Evolutionary conservation across 1,140 invertebrate genomes (phyloP).

Genomic region (Drosophila gunungcola): DNA sequence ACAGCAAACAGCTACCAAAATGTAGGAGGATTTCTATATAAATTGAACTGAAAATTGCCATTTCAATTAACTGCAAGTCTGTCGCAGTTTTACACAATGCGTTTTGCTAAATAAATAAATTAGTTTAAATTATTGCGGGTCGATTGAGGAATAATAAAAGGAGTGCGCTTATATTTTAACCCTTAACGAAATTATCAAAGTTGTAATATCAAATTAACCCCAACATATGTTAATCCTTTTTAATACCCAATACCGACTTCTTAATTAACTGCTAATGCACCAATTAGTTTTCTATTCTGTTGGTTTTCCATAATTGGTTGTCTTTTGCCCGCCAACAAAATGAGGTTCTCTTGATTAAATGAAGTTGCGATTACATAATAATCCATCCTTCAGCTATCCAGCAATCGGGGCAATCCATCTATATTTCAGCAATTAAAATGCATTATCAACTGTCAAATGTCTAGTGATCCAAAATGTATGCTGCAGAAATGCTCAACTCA

Average conservation of each 20-base stretch:
- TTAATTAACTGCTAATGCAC: slow-evolving; percentile 19
- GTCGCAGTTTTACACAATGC: neutral
- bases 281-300: slow-evolving; percentile 29
- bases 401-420: slow-evolving; percentile 20
- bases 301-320: slow-evolving; percentile 18
- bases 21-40: slow-evolving; percentile 2
- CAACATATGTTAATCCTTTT: neutral
- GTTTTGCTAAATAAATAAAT: neutral
- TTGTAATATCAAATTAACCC: neutral
- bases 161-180: neutral
- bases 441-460: slow-evolving; percentile 44
- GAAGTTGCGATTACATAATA: slow-evolving; percentile 17
- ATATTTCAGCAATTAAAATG: slow-evolving; percentile 46
- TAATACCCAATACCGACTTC: neutral
- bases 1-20: slow-evolving; percentile 34
- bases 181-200: neutral
- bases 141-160: neutral
- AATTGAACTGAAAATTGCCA: slow-evolving; percentile 31
- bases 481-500: slow-evolving; percentile 40
- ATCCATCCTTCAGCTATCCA: neutral
- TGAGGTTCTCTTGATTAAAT: slow-evolving; percentile 11
- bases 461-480: slow-evolving; percentile 23
- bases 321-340: neutral
- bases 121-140: neutral
- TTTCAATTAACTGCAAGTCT: slow-evolving; percentile 27